Base-by-base conservation (phyloP, 2,888 invertebrate species). In the Rapana venosa region DNA sequence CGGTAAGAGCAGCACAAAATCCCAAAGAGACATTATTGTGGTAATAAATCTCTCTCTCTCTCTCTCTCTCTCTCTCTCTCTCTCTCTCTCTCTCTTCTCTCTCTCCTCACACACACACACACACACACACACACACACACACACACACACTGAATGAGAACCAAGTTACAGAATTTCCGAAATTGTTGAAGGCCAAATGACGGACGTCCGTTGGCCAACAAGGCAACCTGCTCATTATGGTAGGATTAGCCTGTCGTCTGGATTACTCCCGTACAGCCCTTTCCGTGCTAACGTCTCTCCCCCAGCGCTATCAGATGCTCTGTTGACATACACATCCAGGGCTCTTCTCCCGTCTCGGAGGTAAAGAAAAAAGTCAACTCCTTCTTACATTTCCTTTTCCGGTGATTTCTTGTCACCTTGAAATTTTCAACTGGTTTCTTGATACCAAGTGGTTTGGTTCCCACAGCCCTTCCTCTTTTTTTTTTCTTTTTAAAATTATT, bases 271-370 rank as follows among this genome's bases (percentile, higher is more conserved):
- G 83, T 56, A 81, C 88, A 83, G 36, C 88, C 88, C 79, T 66
- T 88, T 88, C 66, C 88, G 26, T 88, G 88, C 88, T 83, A 84
- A 88, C 83, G 17, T 83, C 88, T 88, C 32, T 66, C 36, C 58
- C 17, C 81, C n/a, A 35, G 32, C 22, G 56, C 61, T 66, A 88
- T 83, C 88, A 58, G 83, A 83, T 88, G 36, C 30, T 66, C 36
- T 83, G 88, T 66, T 35, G 88, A 88, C 61, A 83, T 26, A 20
- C n/a, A 70, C 83, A 61, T n/a, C 66, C 66, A 8, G 26, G 22
- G 22, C 11, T 74, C n/a, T 22, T 81, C 81, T 36, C 47, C 47
- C 36, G 81, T 36, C 81, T 47, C 30, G 81, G 26, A 26, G 81
- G 36, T 32, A 83, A 26, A 83, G 47, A 47, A 79, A 35, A 83